Percentiles rank a stretch among this genome's conserved stretches.
Conservation (phyloP, 2,797 vertebrate species). For the Cichlasoma orientale region DNA sequence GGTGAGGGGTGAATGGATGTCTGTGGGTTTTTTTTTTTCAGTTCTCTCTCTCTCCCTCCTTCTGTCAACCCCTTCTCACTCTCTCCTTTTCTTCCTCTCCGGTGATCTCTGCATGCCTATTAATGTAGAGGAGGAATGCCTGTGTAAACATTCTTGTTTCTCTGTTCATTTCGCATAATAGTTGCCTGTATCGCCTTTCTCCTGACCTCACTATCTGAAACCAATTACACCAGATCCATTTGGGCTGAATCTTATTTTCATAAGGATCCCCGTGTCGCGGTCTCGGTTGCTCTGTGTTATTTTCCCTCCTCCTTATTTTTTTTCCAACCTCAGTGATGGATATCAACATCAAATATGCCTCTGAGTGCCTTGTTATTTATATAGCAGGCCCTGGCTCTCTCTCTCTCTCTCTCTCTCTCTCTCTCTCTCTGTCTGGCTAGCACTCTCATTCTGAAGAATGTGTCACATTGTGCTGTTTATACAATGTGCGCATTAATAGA, state of each 20-base stretch:
- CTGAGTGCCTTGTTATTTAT: slow-evolving; percentile 99
- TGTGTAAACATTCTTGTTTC: slow-evolving; percentile 99
- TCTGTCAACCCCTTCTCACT: slow-evolving; percentile 36
- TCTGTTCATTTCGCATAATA: slow-evolving; percentile 90
- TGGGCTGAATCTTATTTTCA: slow-evolving; percentile 98
- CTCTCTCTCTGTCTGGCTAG: slow-evolving; percentile 54
- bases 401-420: slow-evolving; percentile 79
- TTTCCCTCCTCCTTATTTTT: slow-evolving; percentile 71
- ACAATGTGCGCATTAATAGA: slow-evolving; percentile 97
- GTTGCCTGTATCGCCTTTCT: slow-evolving; percentile 95
- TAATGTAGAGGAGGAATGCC: slow-evolving; percentile 91
- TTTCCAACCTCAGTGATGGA: slow-evolving; percentile 92
- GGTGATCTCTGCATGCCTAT: slow-evolving; percentile 83
- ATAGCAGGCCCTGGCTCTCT: slow-evolving; percentile 87
- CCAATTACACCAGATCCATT: slow-evolving; percentile 99
- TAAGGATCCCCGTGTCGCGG: slow-evolving; percentile 91
- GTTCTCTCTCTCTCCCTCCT: neutral
- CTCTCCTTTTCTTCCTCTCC: slow-evolving; percentile 49
- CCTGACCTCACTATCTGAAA: slow-evolving; percentile 99
- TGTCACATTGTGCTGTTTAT: slow-evolving; percentile 98
- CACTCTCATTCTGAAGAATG: slow-evolving; percentile 90
- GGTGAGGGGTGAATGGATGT: slow-evolving; percentile 48
- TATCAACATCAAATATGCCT: slow-evolving; percentile 99
- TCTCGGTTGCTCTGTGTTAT: slow-evolving; percentile 79
- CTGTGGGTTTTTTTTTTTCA: slow-evolving; percentile 4